Evolutionary conservation across 2,888 invertebrate species (phyloP), one percentile per base, ranked within the genome.

Genomic region (Anagyrus pseudococci): DNA sequence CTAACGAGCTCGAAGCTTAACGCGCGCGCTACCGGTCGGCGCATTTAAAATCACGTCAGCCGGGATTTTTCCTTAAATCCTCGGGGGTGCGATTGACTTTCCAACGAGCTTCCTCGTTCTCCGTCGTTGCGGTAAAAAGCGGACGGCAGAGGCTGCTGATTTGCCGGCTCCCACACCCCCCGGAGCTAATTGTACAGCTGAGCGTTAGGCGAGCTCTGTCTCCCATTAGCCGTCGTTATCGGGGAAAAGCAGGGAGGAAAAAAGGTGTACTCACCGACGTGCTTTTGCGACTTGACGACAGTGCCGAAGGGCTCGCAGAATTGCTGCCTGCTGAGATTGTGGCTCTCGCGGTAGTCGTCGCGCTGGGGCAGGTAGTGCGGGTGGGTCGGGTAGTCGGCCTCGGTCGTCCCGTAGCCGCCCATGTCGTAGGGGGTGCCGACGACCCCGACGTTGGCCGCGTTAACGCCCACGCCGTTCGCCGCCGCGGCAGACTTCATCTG

Each of bases 401-500:
- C 92, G 66, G 90, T 88, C 33, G 90, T 88, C 15, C 90, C 91
- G 79, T 93, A 93, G 54, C 92, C 92, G 56, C 92, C 93, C 77
- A 93, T 92, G 81, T 93, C 93, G 79, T 90, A 90, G 63, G 86
- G 84, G 62, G 85, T 85, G 76, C 87, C 88, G 57, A 87, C 88
- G 56, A 88, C 88, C 73, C 88, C 89, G 17, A 47, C 44, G 86
- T 85, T 47, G 10, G 91, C 83, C 94, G 94, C 95, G 76, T 87
- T 88, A 55, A 87, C 88, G 75, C 87, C 88, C 55, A 87, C 88
- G 56, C 88, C 88, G 73, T 88, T 89, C 13, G 86, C 85, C 25
- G 89, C 91, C n/a, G 90, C 91, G 87, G 90, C 91, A 87, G 91
- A 91, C 83, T 95, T 95, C 87, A 94, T 91, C 83, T 94, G 94